These are phyloP conservation scores for Prochilodus magdalenae DNA, from an alignment of 2,113 vertebrate genomes.

Conservation along the genomic window DNA sequence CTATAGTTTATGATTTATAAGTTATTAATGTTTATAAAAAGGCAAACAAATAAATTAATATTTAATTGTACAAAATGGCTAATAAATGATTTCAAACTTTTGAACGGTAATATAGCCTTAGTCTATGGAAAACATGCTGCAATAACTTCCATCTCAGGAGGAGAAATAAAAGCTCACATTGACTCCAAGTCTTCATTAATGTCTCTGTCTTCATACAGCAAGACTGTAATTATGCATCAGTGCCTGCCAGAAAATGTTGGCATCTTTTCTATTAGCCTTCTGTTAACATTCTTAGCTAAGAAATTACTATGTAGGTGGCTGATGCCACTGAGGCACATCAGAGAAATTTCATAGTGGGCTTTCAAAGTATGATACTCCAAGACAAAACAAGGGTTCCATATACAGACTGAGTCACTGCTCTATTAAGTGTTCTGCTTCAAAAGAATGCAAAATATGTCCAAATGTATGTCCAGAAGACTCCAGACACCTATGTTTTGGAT, in stretches of 20 bases:
- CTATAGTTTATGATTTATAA: too few species aligned
- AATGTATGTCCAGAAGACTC: background rate
- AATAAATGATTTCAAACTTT: background rate
- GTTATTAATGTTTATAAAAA: too few species aligned
- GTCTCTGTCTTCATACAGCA: background rate
- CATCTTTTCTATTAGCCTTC: background rate
- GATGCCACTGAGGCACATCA: background rate
- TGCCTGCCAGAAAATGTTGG: background rate
- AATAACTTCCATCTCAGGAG: background rate
- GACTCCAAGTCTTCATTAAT: background rate
- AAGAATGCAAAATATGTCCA: background rate
- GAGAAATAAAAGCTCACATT: background rate
- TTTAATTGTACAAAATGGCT: too few species aligned
- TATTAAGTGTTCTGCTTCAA: background rate
- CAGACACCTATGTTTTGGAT: too few species aligned
- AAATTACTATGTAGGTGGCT: background rate
- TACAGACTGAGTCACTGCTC: background rate
- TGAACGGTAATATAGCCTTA: background rate
- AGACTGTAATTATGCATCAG: background rate
- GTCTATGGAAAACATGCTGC: background rate
- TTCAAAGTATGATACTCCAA: background rate
- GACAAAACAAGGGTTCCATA: background rate
- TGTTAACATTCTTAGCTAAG: background rate
- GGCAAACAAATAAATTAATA: too few species aligned
- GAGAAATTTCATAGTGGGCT: background rate